Conservation (phyloP, 2,797 vertebrate species). For the Acanthurus tractus region DNA sequence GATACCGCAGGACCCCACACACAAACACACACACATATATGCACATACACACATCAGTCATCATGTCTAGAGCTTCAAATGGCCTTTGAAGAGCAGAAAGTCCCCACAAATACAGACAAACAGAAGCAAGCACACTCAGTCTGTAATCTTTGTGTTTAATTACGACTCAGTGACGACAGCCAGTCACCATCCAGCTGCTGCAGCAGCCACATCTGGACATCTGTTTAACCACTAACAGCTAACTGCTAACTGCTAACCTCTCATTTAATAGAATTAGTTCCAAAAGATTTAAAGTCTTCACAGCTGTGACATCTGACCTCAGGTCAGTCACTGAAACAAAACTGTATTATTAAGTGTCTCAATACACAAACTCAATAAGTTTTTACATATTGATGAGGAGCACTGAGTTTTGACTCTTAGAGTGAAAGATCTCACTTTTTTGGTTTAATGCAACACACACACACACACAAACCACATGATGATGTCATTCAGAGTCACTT, state of each 20-base stretch:
- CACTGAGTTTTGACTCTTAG: no score
- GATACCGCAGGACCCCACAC: neutral
- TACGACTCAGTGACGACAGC: constrained; percentile 46
- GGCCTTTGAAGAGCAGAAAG: constrained; percentile 25
- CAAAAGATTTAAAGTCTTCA: constrained; percentile 7
- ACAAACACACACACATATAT: constrained; percentile 8
- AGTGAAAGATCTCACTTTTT: no score
- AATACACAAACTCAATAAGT: no score
- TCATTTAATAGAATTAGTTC: constrained; percentile 43
- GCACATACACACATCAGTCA: constrained; percentile 16
- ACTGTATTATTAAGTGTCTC: neutral
- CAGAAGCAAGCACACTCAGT: constrained; percentile 16
- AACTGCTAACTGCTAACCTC: constrained; percentile 38
- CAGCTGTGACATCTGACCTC: constrained; percentile 15
- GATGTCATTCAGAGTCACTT: no score
- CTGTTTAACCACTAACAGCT: no score
- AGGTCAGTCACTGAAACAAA: no score
- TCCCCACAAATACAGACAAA: constrained; percentile 29
- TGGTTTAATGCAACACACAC: no score
- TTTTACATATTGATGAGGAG: no score
- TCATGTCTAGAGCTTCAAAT: constrained; percentile 23
- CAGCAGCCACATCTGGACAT: constrained; percentile 38
- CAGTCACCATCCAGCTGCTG: constrained; percentile 54
- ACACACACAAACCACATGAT: no score
- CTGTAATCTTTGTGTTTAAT: constrained; percentile 65